A percentile compares a stretch with the other conserved stretches of the same genome.
Conservation (phyloP, 2,888 invertebrate genomes). For the Agonopterix heracliana region DNA sequence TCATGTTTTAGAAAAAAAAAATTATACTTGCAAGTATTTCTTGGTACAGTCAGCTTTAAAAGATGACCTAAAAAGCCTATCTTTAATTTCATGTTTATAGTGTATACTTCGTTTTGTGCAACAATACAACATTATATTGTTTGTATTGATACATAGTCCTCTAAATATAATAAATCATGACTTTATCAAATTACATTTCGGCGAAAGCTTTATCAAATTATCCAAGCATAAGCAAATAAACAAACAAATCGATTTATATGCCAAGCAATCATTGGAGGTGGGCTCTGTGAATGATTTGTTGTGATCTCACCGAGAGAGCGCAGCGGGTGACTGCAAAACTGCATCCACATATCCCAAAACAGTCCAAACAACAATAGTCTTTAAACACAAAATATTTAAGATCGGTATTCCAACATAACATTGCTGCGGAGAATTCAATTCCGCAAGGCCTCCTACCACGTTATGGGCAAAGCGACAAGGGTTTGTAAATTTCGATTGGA, state of each 20-base stretch:
- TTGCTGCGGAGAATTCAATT: constrained; percentile 52
- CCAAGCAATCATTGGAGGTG: constrained; percentile 70
- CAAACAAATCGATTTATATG: constrained; percentile 60
- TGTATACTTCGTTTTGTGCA: no score
- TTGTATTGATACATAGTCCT: no score
- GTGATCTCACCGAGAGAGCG: constrained; percentile 68
- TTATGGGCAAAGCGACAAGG: constrained; percentile 69
- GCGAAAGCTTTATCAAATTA: no score
- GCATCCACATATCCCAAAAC: constrained; percentile 48
- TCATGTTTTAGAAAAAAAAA: no score
- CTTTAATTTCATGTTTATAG: no score
- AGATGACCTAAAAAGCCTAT: no score
- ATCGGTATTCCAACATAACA: constrained; percentile 29
- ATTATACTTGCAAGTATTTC: no score
- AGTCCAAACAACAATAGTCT: constrained; percentile 31
- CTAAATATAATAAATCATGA: no score
- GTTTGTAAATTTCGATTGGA: constrained; percentile 71
- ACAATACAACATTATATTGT: no score
- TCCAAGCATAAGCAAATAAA: constrained; percentile 25
- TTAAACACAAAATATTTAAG: constrained; percentile 19
- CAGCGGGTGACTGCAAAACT: constrained; percentile 69
- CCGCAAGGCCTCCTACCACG: constrained; percentile 68
- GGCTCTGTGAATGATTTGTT: constrained; percentile 71
- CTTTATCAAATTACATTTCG: no score
- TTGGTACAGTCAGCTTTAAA: no score